Evolutionary conservation across 2,888 invertebrate species (phyloP).

Genomic region (Phalera bucephala): DNA sequence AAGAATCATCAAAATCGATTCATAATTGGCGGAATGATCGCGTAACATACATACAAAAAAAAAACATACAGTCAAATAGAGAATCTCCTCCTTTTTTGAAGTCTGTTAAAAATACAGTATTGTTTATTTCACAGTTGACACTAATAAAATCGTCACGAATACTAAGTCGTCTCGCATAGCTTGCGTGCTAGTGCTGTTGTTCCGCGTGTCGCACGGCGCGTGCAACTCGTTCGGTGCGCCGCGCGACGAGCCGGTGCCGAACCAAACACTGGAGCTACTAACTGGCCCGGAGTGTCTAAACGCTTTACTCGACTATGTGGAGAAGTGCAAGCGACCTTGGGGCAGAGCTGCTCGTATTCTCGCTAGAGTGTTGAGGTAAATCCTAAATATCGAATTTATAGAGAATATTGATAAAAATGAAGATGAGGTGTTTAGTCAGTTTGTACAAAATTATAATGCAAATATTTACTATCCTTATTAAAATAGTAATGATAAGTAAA

Average conservation of each 20-base stretch:
- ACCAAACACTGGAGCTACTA: slow-evolving; percentile 58
- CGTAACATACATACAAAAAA: no score
- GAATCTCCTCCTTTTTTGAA: no score
- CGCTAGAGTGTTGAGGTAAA: slow-evolving; percentile 77
- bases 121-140: slow-evolving; percentile 48
- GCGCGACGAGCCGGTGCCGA: slow-evolving; percentile 53
- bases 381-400: no score
- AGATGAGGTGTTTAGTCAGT: no score
- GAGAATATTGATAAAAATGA: no score
- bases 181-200: slow-evolving; percentile 66
- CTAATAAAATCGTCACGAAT: slow-evolving; percentile 38
- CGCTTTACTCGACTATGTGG: slow-evolving; percentile 73
- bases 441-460: no score
- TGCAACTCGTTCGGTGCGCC: slow-evolving; percentile 43
- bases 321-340: slow-evolving; percentile 66
- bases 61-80: no score
- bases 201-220: slow-evolving; percentile 65
- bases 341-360: slow-evolving; percentile 79
- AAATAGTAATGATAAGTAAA: no score
- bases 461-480: no score
- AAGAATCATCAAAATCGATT: no score
- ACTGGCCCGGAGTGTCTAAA: slow-evolving; percentile 64
- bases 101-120: no score
- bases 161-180: slow-evolving; percentile 62
- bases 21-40: no score